Conservation (phyloP, 2,888 invertebrate species). For the Drosophila atripex region DNA sequence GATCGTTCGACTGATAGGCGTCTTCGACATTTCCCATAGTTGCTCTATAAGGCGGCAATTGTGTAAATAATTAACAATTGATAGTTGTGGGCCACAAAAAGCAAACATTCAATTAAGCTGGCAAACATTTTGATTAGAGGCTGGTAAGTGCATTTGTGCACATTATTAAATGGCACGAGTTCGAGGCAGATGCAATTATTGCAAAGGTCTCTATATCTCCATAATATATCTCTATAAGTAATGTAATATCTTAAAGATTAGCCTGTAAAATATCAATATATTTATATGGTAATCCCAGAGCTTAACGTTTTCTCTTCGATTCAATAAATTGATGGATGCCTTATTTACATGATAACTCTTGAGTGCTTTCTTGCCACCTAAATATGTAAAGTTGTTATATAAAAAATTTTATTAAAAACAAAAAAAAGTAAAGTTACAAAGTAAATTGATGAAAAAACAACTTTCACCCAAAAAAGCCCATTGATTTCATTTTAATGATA, state of each 20-base stretch:
- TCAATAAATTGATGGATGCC: not conserved
- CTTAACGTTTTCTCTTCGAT: not conserved
- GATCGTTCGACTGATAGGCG: slow-evolving; percentile 43
- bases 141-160: not conserved
- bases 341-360: not conserved
- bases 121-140: slow-evolving; percentile 49
- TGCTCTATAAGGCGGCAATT: slow-evolving; percentile 49
- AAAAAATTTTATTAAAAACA: too few species aligned
- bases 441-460: not conserved
- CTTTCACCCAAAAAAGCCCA: not conserved
- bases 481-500: slow-evolving; percentile 1
- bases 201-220: not conserved
- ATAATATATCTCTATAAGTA: too few species aligned
- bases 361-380: not conserved
- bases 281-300: not conserved
- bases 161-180: slow-evolving; percentile 3
- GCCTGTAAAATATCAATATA: not conserved
- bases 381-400: too few species aligned
- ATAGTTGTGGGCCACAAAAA: slow-evolving; percentile 52
- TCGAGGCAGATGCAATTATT: not conserved
- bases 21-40: slow-evolving; percentile 7
- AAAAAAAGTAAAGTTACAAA: not conserved
- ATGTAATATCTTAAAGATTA: too few species aligned
- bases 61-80: slow-evolving; percentile 64
- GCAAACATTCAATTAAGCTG: slow-evolving; percentile 63